These are phyloP conservation scores for Scaptodrosophila lebanonensis DNA, from an alignment of 1,140 invertebrate species.

Conservation along the genomic window DNA sequence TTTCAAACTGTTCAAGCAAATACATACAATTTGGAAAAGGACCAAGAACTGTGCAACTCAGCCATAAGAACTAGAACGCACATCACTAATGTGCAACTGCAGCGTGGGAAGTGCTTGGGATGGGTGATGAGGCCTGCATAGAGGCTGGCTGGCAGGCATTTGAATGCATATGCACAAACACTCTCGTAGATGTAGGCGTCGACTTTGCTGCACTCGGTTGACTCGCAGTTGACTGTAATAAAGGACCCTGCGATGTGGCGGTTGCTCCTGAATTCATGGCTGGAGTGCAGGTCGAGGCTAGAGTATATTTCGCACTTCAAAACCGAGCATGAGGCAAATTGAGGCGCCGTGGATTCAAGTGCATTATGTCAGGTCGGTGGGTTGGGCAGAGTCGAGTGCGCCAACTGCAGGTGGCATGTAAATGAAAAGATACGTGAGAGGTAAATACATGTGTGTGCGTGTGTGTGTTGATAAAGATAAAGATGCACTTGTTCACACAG, in stretches of 20 bases:
- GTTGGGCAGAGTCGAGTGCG: too few species aligned
- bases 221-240: conserved; percentile 75
- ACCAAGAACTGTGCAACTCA: too few species aligned
- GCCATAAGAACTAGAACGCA: too few species aligned
- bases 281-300: conserved; percentile 15
- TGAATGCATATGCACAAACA: conserved; percentile 62
- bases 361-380: too few species aligned
- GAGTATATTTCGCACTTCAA: conserved; percentile 65
- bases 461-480: too few species aligned
- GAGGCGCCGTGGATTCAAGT: conserved; percentile 57
- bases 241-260: too few species aligned
- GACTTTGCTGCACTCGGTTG: conserved; percentile 56
- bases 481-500: too few species aligned
- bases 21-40: too few species aligned
- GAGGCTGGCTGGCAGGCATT: conserved; percentile 12
- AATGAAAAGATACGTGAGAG: too few species aligned
- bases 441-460: too few species aligned
- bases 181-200: conserved; percentile 15
- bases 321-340: conserved; percentile 46
- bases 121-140: neutral
- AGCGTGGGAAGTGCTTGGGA: neutral
- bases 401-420: conserved; percentile 10
- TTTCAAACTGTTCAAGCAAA: too few species aligned
- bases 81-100: too few species aligned
- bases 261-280: neutral